A percentile compares a stretch with the other conserved stretches of the same genome.
These are phyloP conservation scores for Chlorospingus flavigularis DNA, from an alignment of 2,797 vertebrate species.

Conservation along the genomic window DNA sequence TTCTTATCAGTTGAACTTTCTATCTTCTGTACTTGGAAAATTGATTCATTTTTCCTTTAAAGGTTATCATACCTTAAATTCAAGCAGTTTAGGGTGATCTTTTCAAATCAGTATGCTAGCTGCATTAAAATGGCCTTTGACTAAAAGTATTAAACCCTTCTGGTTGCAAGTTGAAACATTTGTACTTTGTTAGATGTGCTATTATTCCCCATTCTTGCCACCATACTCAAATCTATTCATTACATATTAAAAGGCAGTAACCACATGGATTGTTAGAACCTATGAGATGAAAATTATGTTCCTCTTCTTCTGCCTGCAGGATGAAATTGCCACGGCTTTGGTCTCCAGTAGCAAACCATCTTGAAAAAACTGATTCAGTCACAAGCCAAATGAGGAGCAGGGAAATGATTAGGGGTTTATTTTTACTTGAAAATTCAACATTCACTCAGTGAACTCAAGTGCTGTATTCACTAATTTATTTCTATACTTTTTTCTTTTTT, in stretches of 20 bases:
- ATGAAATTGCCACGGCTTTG: neutral
- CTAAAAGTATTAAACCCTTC: neutral
- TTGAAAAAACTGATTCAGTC: neutral
- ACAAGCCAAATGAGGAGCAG: neutral
- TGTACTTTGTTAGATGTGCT: neutral
- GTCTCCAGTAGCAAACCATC: neutral
- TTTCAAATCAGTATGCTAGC: neutral
- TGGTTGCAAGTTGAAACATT: neutral
- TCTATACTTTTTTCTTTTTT: neutral
- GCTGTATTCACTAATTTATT: neutral
- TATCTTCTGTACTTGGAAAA: neutral
- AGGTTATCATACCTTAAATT: constrained; percentile 4
- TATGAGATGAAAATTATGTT: neutral
- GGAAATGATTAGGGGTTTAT: neutral
- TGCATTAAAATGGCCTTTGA: neutral
- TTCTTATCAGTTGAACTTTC: neutral
- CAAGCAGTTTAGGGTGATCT: neutral
- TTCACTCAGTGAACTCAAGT: neutral
- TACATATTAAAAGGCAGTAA: neutral
- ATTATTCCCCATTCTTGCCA: neutral
- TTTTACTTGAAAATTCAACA: neutral
- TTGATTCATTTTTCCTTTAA: neutral
- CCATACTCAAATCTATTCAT: neutral
- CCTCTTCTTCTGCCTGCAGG: neutral
- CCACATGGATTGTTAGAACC: neutral